Percentiles rank a stretch among this genome's conserved stretches.
Conservation (phyloP, 2,797 vertebrate species). For the Nannoperca australis region DNA sequence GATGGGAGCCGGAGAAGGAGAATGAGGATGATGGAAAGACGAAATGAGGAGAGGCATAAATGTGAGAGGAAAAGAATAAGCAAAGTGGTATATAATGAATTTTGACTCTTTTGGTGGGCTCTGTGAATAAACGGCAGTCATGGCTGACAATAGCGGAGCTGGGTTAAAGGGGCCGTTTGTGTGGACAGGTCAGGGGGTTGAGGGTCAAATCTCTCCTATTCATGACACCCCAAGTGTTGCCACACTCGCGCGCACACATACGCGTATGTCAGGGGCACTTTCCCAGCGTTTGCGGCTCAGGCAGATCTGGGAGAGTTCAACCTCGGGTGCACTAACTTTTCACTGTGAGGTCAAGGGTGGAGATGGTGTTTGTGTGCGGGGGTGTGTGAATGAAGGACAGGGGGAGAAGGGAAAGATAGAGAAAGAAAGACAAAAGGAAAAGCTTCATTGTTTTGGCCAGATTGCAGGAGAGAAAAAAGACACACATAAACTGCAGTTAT, state of each 20-base stretch:
- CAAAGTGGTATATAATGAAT: constrained; percentile 74
- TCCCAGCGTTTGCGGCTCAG: constrained; percentile 81
- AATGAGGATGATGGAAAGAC: constrained; percentile 27
- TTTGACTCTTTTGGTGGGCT: constrained; percentile 68
- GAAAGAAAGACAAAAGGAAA: constrained; percentile 55
- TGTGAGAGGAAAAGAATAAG: constrained; percentile 60
- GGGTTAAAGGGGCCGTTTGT: constrained; percentile 72
- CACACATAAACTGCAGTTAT: constrained; percentile 11
- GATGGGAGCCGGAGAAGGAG: constrained; percentile 43
- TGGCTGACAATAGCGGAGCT: constrained; percentile 73
- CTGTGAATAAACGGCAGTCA: constrained; percentile 69
- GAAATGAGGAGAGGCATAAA: constrained; percentile 42
- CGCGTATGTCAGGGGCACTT: constrained; percentile 76
- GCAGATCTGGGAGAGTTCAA: constrained; percentile 85
- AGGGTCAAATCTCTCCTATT: constrained; percentile 83
- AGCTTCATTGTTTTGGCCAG: constrained; percentile 62
- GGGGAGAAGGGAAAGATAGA: constrained; percentile 32
- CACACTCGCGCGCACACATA: constrained; percentile 66
- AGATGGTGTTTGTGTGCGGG: constrained; percentile 64
- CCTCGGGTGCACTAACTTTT: constrained; percentile 85
- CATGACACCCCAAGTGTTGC: constrained; percentile 79
- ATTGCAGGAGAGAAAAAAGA: constrained; percentile 38
- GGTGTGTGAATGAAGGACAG: constrained; percentile 61
- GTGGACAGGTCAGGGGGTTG: constrained; percentile 75
- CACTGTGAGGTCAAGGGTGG: constrained; percentile 87